Conservation (phyloP, 2,113 vertebrate genomes). For the Tonatia bakeri region DNA sequence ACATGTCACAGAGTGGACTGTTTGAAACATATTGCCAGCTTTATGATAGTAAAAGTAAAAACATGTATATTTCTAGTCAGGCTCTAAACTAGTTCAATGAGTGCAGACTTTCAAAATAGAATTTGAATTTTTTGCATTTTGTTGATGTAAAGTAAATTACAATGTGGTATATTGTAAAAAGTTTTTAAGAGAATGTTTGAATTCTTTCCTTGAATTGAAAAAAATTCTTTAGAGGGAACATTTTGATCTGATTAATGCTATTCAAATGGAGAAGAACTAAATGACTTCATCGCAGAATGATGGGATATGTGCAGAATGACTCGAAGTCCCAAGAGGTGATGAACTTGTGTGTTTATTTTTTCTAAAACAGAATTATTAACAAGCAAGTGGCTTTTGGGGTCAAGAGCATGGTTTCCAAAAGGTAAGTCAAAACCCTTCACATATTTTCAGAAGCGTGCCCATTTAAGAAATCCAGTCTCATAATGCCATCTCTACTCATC, state of each 20-base stretch:
- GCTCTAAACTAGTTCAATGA: background rate
- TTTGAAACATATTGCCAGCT: background rate
- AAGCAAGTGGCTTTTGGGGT: background rate
- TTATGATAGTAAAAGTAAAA: background rate
- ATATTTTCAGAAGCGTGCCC: background rate
- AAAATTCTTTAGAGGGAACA: slow-evolving; percentile 30
- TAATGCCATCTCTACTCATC: background rate
- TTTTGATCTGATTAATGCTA: slow-evolving; percentile 41
- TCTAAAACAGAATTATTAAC: background rate
- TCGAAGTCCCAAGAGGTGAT: background rate
- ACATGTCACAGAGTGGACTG: background rate
- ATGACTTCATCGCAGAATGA: slow-evolving; percentile 29
- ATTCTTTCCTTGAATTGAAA: slow-evolving; percentile 29
- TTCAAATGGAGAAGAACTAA: slow-evolving; percentile 31
- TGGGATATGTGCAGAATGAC: background rate
- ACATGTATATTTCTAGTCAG: background rate
- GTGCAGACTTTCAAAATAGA: background rate
- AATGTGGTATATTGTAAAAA: background rate
- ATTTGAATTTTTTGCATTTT: background rate
- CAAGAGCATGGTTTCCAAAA: background rate
- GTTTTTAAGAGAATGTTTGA: slow-evolving; percentile 22
- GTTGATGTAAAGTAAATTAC: background rate
- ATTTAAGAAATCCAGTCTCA: background rate
- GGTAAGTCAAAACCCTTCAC: background rate
- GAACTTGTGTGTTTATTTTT: background rate